Percentiles rank a stretch among this genome's conserved stretches.
These are phyloP conservation scores for Bimastos eiseni DNA, from an alignment of 2,888 invertebrate species.

Conservation along the genomic window DNA sequence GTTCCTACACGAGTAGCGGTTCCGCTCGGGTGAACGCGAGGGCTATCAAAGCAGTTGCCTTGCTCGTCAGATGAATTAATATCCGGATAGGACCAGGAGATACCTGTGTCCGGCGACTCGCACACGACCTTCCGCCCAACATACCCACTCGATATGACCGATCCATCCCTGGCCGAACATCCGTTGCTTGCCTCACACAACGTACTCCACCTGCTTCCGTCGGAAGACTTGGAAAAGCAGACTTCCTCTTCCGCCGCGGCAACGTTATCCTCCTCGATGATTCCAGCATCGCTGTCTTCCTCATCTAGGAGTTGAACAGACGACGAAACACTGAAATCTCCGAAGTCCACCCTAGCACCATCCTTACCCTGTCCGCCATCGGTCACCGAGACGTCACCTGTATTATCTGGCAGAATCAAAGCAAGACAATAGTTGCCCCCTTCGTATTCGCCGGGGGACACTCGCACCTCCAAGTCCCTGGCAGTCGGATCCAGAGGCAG, in stretches of 20 bases:
- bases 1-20: neutral
- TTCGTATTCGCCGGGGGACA: neutral
- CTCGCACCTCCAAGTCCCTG: neutral
- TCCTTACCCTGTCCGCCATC: neutral
- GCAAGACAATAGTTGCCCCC: neutral
- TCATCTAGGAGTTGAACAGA: neutral
- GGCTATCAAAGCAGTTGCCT: neutral
- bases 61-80: neutral
- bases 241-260: neutral
- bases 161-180: neutral
- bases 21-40: neutral
- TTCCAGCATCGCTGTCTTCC: conserved; percentile 7
- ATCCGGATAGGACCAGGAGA: conserved; percentile 19
- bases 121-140: neutral
- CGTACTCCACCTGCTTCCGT: conserved; percentile 14
- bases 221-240: conserved; percentile 7
- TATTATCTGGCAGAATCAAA: neutral
- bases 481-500: neutral
- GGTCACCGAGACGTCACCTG: neutral
- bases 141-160: neutral
- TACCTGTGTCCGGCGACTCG: conserved; percentile 13
- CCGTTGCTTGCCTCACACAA: conserved; percentile 10
- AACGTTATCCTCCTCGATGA: neutral
- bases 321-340: neutral
- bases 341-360: neutral